Percentiles rank a stretch among this genome's conserved stretches.
Evolutionary conservation across 2,888 invertebrate genomes (phyloP).

Genomic region (Trimorus sp.): DNA sequence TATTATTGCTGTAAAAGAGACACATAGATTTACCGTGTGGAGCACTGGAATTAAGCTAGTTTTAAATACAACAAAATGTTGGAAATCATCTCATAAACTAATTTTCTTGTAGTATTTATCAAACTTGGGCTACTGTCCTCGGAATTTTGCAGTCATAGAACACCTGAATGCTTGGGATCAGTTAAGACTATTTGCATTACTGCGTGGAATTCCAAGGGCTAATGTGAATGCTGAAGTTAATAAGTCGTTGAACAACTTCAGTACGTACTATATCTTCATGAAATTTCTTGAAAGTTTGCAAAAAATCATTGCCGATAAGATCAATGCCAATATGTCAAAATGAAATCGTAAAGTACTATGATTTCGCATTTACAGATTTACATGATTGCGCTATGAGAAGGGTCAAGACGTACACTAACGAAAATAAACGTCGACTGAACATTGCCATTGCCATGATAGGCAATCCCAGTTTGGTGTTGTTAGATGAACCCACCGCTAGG

Average conservation of each 20-base stretch:
- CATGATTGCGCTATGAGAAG: slow-evolving; percentile 70
- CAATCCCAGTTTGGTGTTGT: slow-evolving; percentile 85
- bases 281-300: no score
- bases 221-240: slow-evolving; percentile 82
- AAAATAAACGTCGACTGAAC: slow-evolving; percentile 90
- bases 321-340: no score
- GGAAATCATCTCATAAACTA: no score
- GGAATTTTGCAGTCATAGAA: no score
- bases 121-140: slow-evolving; percentile 94
- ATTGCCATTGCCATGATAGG: slow-evolving; percentile 89
- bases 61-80: no score
- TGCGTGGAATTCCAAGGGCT: slow-evolving; percentile 85
- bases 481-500: slow-evolving; percentile 89
- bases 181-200: slow-evolving; percentile 86
- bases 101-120: slow-evolving; percentile 85
- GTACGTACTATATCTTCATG: no score
- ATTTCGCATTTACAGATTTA: no score
- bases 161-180: slow-evolving; percentile 90
- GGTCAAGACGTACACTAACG: slow-evolving; percentile 85
- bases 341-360: no score
- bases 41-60: no score
- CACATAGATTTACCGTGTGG: no score
- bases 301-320: no score
- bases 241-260: slow-evolving; percentile 84
- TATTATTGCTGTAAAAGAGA: no score